Evolutionary conservation across 2,113 vertebrate genomes (phyloP), one percentile per base, ranked within the genome.

Genomic region (Misgurnus anguillicaudatus): DNA sequence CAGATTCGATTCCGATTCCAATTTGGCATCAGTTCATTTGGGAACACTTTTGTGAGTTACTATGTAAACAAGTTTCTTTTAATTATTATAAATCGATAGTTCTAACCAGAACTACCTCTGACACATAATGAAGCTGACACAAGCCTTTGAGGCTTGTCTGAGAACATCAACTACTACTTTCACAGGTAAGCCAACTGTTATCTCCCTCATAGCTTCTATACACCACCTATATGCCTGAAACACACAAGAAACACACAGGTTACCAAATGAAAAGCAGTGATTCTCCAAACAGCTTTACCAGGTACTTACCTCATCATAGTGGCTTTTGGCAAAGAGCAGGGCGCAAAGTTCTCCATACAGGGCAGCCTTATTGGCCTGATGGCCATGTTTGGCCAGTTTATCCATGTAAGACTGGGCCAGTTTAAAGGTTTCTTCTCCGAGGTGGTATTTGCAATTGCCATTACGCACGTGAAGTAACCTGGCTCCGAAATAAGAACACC

Each of bases 131-230:
- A 57, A 14, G 13, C 24, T 36, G 24, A 6, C 21, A 62, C 61
- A 51, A 4, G 97, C 98, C 96, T 99, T 99, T 9, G 98, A 99
- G 6, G 97, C 97, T 90, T 99, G 98, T 83, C 98, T 94, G 80
- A 99, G 92, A 81, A 99, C 98, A 91, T 99, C 97, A 78, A 99
- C 97, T 63, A 98, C 94, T 11, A 99, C 98, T 90, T 98, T 99
- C 0, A 98, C 95, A 77, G 97, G 98, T 83, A 99, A 91, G 31
- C 96, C 95, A 11, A 94, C 90, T 17, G 94, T 96, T 80, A 99
- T 98, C 91, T 99, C 97, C 90, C 94, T 97, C 97, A 99, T 98
- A 68, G 98, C 97, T 87, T 98, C 96, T 93, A 98, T 97, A 85
- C 98, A 98, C 97, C 98, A 99, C 82, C 95, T 94, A 68, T 99